Conservation (phyloP, 2,797 vertebrate genomes). For the Halcyon badia region DNA sequence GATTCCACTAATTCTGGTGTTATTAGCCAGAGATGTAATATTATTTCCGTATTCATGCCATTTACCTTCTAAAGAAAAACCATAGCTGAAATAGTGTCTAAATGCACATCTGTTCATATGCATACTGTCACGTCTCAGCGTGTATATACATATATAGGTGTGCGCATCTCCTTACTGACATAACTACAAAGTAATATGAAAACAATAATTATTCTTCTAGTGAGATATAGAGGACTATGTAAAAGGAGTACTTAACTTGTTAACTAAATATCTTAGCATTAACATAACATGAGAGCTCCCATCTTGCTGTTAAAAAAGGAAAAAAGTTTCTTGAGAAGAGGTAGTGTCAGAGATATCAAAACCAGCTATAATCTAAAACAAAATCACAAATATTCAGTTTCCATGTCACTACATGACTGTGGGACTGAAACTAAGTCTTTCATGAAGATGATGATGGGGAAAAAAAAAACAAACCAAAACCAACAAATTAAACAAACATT, state of each 20-base stretch:
- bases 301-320: not conserved
- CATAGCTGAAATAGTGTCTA: not conserved
- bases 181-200: not conserved
- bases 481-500: not conserved
- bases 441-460: not conserved
- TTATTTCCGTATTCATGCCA: not conserved
- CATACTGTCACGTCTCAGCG: not conserved
- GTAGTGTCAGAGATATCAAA: not conserved
- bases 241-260: not conserved
- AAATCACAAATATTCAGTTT: not conserved
- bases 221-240: not conserved
- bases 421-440: not conserved
- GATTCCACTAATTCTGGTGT: not conserved
- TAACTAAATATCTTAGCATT: not conserved
- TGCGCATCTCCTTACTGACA: not conserved
- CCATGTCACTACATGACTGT: not conserved
- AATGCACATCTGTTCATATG: not conserved
- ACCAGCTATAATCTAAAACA: not conserved
- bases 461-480: not conserved
- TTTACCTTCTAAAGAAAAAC: not conserved
- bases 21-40: not conserved
- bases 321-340: not conserved
- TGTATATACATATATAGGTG: fast-evolving
- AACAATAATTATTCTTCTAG: not conserved
- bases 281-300: not conserved